phyloP scores from a whole-genome alignment of 1,140 invertebrate species.

The Psilanteris sp. region DNA sequence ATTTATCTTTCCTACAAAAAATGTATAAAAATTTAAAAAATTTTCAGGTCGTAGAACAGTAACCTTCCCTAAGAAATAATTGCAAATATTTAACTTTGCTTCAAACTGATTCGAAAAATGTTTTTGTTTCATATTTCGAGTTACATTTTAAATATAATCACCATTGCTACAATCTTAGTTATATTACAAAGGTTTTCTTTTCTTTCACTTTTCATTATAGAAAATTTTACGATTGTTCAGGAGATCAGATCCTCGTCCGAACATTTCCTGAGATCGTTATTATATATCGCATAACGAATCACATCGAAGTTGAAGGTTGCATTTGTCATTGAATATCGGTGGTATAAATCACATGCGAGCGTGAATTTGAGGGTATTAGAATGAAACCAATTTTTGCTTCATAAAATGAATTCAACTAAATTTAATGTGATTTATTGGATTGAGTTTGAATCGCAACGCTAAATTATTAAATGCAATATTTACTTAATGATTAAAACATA shows the following conservation, averaged over 20 bases:
- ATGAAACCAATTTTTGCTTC: slow-evolving; percentile 1
- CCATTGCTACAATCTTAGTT: slow-evolving; percentile 10
- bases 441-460: too few relatives aligned
- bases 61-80: too few relatives aligned
- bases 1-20: too few relatives aligned
- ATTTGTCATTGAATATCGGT: slow-evolving; percentile 6
- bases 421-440: background rate
- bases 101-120: background rate
- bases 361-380: too few relatives aligned
- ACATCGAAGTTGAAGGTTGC: slow-evolving; percentile 7
- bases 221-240: slow-evolving; percentile 10
- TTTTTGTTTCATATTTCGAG: slow-evolving; percentile 2
- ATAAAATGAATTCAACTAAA: slow-evolving; percentile 12
- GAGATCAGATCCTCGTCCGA: slow-evolving; percentile 1
- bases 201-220: slow-evolving; percentile 8
- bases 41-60: too few relatives aligned
- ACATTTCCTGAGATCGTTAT: slow-evolving; percentile 21
- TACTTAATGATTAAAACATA: too few relatives aligned
- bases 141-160: too few relatives aligned
- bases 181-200: slow-evolving; percentile 38
- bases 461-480: too few relatives aligned
- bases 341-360: background rate
- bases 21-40: too few relatives aligned
- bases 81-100: background rate
- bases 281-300: slow-evolving; percentile 23